phyloP scores from a whole-genome alignment of 2,888 invertebrate species.

The Thalpophila matura region DNA sequence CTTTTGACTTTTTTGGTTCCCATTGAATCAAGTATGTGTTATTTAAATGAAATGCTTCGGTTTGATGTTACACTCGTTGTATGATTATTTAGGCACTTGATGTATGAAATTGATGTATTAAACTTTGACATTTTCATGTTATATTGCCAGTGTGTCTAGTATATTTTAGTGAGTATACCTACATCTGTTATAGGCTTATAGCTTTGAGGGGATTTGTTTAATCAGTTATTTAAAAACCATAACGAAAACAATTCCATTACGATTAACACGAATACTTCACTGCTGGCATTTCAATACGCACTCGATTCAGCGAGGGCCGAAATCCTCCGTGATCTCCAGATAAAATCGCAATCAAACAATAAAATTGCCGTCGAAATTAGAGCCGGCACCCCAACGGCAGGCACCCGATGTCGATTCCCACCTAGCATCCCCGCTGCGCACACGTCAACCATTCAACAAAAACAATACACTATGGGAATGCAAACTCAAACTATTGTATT shows the following conservation, averaged over 20 bases:
- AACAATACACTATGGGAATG: conserved; percentile 88
- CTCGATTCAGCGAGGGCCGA: conserved; percentile 73
- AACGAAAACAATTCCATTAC: conserved; percentile 57
- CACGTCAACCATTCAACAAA: conserved; percentile 79
- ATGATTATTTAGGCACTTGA: background rate
- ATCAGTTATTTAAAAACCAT: conserved; percentile 60
- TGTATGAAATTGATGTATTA: background rate
- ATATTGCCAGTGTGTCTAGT: background rate
- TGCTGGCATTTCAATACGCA: conserved; percentile 62
- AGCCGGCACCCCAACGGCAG: conserved; percentile 74
- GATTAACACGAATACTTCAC: conserved; percentile 55
- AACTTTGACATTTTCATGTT: background rate
- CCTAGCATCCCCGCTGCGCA: conserved; percentile 77
- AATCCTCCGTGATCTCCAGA: conserved; percentile 85
- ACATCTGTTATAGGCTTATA: conserved; percentile 29
- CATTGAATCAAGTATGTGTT: conserved; percentile 43
- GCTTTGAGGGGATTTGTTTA: conserved; percentile 31
- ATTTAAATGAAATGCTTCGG: conserved; percentile 16
- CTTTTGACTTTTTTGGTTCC: conserved; percentile 76
- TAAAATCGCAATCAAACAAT: conserved; percentile 89
- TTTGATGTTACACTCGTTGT: background rate
- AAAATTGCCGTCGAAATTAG: conserved; percentile 80
- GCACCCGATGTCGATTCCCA: conserved; percentile 88
- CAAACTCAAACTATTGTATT: conserved; percentile 85
- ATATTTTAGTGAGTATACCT: background rate